These are phyloP conservation scores for Augochlorella aurata DNA, from an alignment of 2,888 invertebrate species.

Conservation along the genomic window DNA sequence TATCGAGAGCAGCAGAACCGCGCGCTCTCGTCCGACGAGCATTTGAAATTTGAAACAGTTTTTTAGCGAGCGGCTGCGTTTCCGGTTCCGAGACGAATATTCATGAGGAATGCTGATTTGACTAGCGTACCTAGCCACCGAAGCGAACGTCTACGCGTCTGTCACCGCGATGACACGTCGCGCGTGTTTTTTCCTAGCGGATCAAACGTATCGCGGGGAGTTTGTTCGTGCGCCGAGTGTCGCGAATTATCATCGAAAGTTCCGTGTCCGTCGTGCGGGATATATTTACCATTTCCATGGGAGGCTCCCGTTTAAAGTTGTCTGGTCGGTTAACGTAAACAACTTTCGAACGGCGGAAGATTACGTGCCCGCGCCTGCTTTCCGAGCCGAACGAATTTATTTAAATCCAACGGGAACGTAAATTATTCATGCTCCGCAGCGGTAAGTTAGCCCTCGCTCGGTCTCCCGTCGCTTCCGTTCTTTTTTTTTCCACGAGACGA, in stretches of 20 bases:
- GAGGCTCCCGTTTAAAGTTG: constrained; percentile 50
- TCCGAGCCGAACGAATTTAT: constrained; percentile 68
- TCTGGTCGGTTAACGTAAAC: constrained; percentile 61
- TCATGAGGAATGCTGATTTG: constrained; percentile 5
- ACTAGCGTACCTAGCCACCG: background rate
- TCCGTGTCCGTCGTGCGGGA: background rate
- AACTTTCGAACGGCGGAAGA: constrained; percentile 64
- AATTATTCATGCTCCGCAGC: constrained; percentile 73
- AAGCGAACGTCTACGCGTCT: constrained; percentile 1
- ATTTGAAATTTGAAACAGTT: constrained; percentile 27
- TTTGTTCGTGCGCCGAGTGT: background rate
- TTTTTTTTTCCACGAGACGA: background rate
- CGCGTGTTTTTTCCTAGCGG: background rate
- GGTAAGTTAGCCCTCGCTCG: constrained; percentile 55
- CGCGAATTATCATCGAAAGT: background rate
- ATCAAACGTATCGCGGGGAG: background rate
- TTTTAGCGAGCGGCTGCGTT: background rate
- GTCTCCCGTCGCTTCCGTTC: constrained; percentile 22
- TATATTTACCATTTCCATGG: constrained; percentile 1
- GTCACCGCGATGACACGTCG: background rate
- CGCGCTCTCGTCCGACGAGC: background rate
- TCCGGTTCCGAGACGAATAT: background rate
- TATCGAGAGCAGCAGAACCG: background rate
- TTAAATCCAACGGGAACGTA: constrained; percentile 69
- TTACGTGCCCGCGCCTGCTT: constrained; percentile 47